Conservation (phyloP, 2,113 vertebrate genomes). For the Trogon surrucura region DNA sequence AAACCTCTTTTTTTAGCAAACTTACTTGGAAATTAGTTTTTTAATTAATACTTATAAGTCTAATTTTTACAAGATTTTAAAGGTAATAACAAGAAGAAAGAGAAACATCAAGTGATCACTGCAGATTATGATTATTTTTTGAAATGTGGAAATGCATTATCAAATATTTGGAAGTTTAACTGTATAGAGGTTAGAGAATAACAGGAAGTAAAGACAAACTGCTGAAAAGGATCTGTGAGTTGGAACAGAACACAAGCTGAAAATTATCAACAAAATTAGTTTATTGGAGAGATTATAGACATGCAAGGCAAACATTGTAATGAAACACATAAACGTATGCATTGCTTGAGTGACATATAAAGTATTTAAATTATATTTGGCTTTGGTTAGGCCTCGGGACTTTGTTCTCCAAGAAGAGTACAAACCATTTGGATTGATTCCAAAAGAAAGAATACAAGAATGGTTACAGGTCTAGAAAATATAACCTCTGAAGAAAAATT, state of each 20-base stretch:
- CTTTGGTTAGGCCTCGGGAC: not conserved
- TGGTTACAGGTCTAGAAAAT: slow-evolving; percentile 1
- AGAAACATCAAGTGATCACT: not conserved
- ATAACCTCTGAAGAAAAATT: slow-evolving; percentile 15
- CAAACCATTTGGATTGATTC: not conserved
- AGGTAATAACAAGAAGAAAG: not conserved
- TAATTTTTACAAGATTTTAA: not conserved
- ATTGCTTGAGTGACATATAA: not conserved
- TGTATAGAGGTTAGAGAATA: not conserved
- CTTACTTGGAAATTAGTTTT: not conserved
- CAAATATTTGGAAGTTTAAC: not conserved
- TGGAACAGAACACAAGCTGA: not conserved
- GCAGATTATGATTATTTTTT: not conserved
- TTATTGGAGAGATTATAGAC: not conserved
- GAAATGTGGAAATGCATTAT: not conserved
- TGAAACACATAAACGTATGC: not conserved
- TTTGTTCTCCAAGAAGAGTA: not conserved
- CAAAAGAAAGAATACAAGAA: slow-evolving; percentile 11
- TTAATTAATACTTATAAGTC: not conserved
- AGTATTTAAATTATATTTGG: not conserved
- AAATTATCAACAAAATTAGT: not conserved
- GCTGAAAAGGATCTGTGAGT: not conserved
- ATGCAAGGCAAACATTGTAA: not conserved
- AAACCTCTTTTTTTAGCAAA: not conserved
- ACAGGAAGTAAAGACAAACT: not conserved